Conservation (phyloP, 2,888 invertebrate species). For the Scaptomyza reducta region DNA sequence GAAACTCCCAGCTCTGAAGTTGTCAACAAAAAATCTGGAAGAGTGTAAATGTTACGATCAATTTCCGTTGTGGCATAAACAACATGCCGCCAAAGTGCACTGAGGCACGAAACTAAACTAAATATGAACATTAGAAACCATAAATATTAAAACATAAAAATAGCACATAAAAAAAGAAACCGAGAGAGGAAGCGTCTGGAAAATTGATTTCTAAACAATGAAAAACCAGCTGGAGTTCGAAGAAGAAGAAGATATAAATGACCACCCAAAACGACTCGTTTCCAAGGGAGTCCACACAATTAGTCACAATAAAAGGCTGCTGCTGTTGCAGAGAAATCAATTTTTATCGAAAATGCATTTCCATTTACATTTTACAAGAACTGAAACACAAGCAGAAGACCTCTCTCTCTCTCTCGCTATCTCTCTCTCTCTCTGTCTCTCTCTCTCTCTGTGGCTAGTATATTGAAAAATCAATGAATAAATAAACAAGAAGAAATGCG, state of each 20-base stretch:
- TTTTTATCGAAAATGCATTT: constrained; percentile 72
- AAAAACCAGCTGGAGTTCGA: constrained; percentile 72
- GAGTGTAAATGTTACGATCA: constrained; percentile 62
- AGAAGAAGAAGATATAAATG: constrained; percentile 5
- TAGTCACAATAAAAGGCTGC: constrained; percentile 58
- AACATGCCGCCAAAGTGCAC: constrained; percentile 7
- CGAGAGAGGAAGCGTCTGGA: constrained; percentile 28
- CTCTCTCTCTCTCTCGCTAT: background rate
- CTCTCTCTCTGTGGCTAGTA: constrained; percentile 44
- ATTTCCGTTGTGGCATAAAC: constrained; percentile 54
- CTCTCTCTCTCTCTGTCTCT: constrained; percentile 5
- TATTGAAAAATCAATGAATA: constrained; percentile 70
- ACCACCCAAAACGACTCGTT: constrained; percentile 60
- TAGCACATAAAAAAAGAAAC: constrained; percentile 39
- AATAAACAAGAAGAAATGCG: constrained; percentile 60
- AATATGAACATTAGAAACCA: constrained; percentile 71
- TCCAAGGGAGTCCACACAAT: constrained; percentile 54
- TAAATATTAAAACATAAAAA: constrained; percentile 76
- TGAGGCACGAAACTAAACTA: constrained; percentile 32
- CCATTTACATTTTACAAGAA: constrained; percentile 64
- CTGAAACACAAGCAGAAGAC: background rate
- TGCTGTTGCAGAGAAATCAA: constrained; percentile 48
- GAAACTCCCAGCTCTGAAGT: constrained; percentile 28
- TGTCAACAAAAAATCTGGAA: constrained; percentile 37
- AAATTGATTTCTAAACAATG: constrained; percentile 66